Base-by-base conservation (phyloP, 1,140 invertebrate genomes). In the Drosophila punjabiensis region DNA sequence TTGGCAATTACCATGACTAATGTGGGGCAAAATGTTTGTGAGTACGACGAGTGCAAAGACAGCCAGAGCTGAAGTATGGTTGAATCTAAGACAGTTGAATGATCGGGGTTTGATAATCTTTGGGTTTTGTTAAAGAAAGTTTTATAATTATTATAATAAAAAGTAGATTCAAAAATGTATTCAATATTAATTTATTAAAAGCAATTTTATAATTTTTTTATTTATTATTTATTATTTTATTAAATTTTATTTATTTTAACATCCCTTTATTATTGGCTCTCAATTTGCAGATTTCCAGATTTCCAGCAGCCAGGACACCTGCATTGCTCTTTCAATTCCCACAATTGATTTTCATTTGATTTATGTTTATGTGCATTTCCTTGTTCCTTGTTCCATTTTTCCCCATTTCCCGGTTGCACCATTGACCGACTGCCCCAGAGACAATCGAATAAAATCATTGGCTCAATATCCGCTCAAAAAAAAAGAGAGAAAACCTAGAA, bases 1-100 rank as follows among this genome's bases (percentile, higher is more conserved):
- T 62, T 58, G 66, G 76, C 69, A 91, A 90, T 91, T 90, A 90
- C 68, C 87, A 86, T 90, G 86, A 91, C 86, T 91, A 91, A 90
- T 91, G 79, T 76, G 84, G 76, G 79, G 80, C 74, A 84, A 76
- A 88, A 89, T 87, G 77, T 74, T 71, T 81, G 64, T 81, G 85
- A 84, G 85, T 80, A 83, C 73, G 68, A 69, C 50, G 52, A 50
- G 47, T 52, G 55, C n/a, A 47, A 64, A 66, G 32, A 71, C 50
- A 52, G 64, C 45, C n/a, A 43, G 39, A 13, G 53, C 7, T 37
- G 14, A 24, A 10, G 14, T 35, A 35, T 35, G 13, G n/a, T 43
- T 37, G 13, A 41, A 37, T n/a, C 30, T 18, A 33, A 69, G 62
- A 41, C 35, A 53, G 68, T 70, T 70, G 35, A 59, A 50, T 33